Conservation (phyloP, 2,797 vertebrate genomes). For the Gallinago nigripennis region DNA sequence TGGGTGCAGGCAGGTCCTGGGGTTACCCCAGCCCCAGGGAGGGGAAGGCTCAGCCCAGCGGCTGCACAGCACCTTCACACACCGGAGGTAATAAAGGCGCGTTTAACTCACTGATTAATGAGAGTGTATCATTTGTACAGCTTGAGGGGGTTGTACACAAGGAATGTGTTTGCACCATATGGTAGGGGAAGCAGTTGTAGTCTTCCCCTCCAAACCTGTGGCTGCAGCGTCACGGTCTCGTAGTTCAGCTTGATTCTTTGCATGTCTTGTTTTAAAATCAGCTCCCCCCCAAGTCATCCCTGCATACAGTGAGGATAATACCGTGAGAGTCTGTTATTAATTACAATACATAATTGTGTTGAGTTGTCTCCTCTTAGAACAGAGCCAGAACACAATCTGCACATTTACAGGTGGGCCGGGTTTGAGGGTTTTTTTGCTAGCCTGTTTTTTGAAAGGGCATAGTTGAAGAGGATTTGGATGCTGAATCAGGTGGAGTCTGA, state of each 20-base stretch:
- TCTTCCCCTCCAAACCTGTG: neutral
- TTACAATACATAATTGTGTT: neutral
- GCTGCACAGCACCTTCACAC: neutral
- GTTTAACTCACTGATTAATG: neutral
- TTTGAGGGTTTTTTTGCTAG: neutral
- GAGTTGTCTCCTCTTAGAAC: neutral
- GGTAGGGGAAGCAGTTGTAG: neutral
- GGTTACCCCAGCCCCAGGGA: neutral
- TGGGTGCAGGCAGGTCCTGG: neutral
- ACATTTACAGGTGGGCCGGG: neutral
- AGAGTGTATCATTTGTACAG: neutral
- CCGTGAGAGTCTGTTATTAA: neutral
- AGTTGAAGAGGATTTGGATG: neutral
- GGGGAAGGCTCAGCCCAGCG: neutral
- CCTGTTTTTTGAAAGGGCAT: neutral
- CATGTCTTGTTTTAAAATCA: fast-evolving
- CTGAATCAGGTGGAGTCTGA: neutral
- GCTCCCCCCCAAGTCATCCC: neutral
- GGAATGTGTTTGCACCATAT: neutral
- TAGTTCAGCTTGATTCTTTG: neutral
- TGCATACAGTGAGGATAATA: neutral
- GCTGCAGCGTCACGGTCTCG: fast-evolving
- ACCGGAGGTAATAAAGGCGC: neutral
- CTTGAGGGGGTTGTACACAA: neutral
- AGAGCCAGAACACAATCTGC: neutral